Percentiles rank a stretch among this genome's conserved stretches.
These are phyloP conservation scores for Grus americana DNA, from an alignment of 2,113 vertebrate genomes.

Conservation along the genomic window DNA sequence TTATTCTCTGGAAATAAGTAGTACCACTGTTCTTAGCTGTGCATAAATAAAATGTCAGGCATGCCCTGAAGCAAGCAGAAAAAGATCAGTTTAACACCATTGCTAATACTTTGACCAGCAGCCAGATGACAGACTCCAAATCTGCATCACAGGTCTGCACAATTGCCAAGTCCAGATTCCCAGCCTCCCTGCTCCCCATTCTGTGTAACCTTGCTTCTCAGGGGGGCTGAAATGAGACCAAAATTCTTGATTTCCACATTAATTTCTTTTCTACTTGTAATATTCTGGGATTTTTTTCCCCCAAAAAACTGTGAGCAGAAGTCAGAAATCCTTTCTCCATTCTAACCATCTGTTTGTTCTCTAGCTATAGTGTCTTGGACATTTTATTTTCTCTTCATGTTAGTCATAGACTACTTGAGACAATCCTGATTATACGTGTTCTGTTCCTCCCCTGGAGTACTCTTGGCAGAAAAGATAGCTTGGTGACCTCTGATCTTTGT, in stretches of 20 bases:
- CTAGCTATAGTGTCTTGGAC: rapidly evolving
- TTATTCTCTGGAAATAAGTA: background rate
- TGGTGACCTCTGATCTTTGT: background rate
- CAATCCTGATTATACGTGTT: rapidly evolving
- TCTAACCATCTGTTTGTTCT: background rate
- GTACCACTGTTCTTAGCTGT: background rate
- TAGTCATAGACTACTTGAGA: background rate
- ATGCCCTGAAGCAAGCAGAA: background rate
- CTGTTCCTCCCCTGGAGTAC: background rate
- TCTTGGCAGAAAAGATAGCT: background rate
- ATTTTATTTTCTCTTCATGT: background rate
- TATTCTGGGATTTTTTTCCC: background rate
- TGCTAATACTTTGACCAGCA: background rate
- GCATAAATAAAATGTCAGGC: background rate
- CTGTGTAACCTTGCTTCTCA: too few relatives aligned
- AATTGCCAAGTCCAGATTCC: background rate
- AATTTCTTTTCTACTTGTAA: background rate
- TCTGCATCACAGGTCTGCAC: too few relatives aligned
- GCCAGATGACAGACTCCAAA: background rate
- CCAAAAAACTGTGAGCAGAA: background rate
- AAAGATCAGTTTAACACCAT: background rate
- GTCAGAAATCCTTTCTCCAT: background rate
- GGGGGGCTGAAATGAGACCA: background rate
- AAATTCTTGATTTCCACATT: background rate
- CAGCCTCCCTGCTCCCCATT: background rate